A percentile compares a stretch with the other conserved stretches of the same genome.
phyloP scores from a whole-genome alignment of 2,113 vertebrate species.

The Hystrix cristata region DNA sequence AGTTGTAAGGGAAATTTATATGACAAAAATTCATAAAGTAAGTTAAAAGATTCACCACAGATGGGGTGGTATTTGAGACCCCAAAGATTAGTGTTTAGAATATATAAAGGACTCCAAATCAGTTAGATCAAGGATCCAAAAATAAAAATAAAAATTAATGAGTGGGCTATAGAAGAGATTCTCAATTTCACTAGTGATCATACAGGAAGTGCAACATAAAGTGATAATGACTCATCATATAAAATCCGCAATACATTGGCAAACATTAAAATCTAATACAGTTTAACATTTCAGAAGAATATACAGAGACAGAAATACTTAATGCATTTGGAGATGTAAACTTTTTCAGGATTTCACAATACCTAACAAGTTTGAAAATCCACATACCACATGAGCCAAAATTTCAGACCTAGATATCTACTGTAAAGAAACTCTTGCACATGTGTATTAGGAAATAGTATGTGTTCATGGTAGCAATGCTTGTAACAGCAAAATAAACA shows the following conservation, averaged over 20 bases:
- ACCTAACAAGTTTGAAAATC: background rate
- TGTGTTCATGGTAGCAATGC: background rate
- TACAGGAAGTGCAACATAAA: constrained; percentile 15
- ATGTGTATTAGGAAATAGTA: constrained; percentile 1
- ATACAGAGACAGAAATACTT: background rate
- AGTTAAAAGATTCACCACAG: constrained; percentile 28
- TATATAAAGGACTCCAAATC: constrained; percentile 1
- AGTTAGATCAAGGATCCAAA: background rate
- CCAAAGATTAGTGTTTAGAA: constrained; percentile 1
- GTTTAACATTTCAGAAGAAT: constrained; percentile 35
- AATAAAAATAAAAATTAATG: constrained; percentile 25
- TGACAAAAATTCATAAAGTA: background rate
- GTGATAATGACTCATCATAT: constrained; percentile 5
- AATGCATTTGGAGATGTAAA: background rate
- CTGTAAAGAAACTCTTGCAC: background rate
- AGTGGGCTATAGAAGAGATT: background rate
- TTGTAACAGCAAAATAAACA: constrained; percentile 45
- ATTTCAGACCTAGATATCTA: background rate
- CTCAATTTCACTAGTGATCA: constrained; percentile 1
- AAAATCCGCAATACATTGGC: background rate
- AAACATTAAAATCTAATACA: constrained; percentile 45
- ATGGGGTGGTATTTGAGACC: background rate
- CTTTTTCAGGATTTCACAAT: constrained; percentile 12
- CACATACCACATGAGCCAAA: background rate
- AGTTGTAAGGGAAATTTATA: background rate